Percentiles rank a stretch among this genome's conserved stretches.
Evolutionary conservation across 2,113 vertebrate species (phyloP).

Genomic region (Pipra filicauda): DNA sequence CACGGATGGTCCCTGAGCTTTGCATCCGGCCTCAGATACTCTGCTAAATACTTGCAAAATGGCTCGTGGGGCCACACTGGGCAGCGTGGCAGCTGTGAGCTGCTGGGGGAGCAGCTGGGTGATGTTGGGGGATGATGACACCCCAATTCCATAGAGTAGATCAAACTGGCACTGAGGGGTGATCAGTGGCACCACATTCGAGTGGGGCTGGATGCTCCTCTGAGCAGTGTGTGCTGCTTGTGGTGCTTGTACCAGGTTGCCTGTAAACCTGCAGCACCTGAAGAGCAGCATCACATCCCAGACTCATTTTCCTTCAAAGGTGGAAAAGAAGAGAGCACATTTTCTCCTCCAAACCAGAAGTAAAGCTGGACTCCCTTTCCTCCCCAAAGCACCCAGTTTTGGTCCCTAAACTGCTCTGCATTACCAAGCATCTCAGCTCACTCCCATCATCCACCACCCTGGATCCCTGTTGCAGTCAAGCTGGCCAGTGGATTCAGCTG

Average conservation of each 20-base stretch:
- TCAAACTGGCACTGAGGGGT: not conserved
- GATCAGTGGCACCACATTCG: fast-evolving
- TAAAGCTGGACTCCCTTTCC: not conserved
- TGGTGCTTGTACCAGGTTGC: fast-evolving
- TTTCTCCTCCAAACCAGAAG: not conserved
- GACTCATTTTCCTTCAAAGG: not conserved
- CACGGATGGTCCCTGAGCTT: not conserved
- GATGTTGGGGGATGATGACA: not conserved
- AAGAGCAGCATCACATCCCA: not conserved
- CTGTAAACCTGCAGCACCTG: not conserved
- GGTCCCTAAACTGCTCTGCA: fast-evolving
- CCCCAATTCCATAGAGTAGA: not conserved
- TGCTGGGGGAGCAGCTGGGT: not conserved
- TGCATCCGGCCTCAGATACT: not conserved
- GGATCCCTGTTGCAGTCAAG: not conserved
- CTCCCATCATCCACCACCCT: not conserved
- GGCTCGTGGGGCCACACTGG: fast-evolving
- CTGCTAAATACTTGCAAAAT: not conserved
- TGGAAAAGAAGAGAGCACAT: fast-evolving
- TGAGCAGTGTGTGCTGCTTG: not conserved
- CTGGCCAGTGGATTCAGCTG: not conserved
- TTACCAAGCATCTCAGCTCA: not conserved
- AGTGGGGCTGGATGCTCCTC: not conserved
- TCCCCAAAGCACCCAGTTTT: not conserved
- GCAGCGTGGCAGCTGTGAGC: fast-evolving